These are phyloP conservation scores for Ormyrus thymus DNA, from an alignment of 2,888 invertebrate genomes.

Conservation along the genomic window DNA sequence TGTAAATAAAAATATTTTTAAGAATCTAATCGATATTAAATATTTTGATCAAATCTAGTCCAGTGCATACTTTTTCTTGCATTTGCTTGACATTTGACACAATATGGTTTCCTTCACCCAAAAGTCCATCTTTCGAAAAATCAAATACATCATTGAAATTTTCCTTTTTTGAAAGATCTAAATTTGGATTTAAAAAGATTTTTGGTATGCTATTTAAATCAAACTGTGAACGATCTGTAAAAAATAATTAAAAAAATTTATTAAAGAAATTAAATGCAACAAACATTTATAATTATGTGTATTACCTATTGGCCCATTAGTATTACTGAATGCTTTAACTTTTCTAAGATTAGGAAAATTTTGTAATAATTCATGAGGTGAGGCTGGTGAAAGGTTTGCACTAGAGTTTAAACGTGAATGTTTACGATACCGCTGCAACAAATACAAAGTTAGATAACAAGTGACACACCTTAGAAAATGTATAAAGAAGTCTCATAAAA, in stretches of 20 bases:
- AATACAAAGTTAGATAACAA: conserved; percentile 2
- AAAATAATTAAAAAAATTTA: conserved; percentile 35
- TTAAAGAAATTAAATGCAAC: conserved; percentile 4
- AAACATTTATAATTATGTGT: conserved; percentile 7
- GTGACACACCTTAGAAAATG: too few species aligned
- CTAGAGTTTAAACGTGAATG: conserved; percentile 74
- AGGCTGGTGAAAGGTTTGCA: conserved; percentile 66
- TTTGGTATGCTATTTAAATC: conserved; percentile 85
- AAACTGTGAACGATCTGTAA: conserved; percentile 75
- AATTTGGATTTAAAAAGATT: conserved; percentile 87
- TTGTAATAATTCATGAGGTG: conserved; percentile 72
- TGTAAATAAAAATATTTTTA: conserved; percentile 65
- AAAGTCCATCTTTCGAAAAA: conserved; percentile 76
- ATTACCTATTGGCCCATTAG: conserved; percentile 60
- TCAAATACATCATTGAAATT: conserved; percentile 92
- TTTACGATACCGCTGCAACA: conserved; percentile 75
- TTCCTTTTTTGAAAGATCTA: conserved; percentile 86
- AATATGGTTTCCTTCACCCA: conserved; percentile 75
- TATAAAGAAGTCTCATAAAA: not conserved
- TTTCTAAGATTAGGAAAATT: conserved; percentile 74
- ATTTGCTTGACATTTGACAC: conserved; percentile 78
- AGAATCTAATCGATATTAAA: conserved; percentile 16
- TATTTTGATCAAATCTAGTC: not conserved
- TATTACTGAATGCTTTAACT: conserved; percentile 72
- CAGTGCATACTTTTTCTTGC: conserved; percentile 84